Evolutionary conservation across 2,888 invertebrate genomes (phyloP), one percentile per base, ranked within the genome.

Genomic region (Patella ulyssiponensis): DNA sequence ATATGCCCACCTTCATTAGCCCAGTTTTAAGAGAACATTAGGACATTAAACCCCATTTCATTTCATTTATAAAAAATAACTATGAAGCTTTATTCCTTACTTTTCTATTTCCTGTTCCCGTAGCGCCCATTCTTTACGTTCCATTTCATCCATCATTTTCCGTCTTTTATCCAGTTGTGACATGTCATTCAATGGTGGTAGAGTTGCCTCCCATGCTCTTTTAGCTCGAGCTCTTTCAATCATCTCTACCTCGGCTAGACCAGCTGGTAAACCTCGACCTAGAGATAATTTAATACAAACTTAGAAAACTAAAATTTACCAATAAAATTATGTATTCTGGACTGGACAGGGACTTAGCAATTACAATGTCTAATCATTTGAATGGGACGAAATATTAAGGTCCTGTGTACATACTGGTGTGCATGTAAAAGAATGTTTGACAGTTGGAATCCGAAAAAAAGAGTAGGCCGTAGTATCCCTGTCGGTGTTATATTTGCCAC

Each of bases 41-140:
- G n/a, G n/a, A n/a, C n/a, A n/a, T n/a, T n/a, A n/a, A n/a, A n/a
- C n/a, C n/a, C n/a, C n/a, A n/a, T n/a, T n/a, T n/a, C n/a, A n/a
- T n/a, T n/a, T n/a, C n/a, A n/a, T 2, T 27, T 27, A 27, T 27
- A 27, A 27, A 27, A 27, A 3, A 33, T 33, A 3, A 33, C 33
- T 33, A 44, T 44, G 9, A 44, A 44, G 0, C 44, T 7, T 44
- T 44, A 44, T 44, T 44, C 44, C 84, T 80, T 83, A 91, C 91
- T 90, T 90, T 86, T 92, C 91, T 77, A 91, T 91, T 87, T 95
- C 95, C 82, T 95, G 94, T 89, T 97, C 96, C 80, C 96, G 93
- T 76, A 95, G 95, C 14, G 95, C 93, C 96, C 96, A 97, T 88
- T 96, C 95, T 84, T 96, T 95, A 79, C 94, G 94, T 91, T 96